These are phyloP conservation scores for Sthenelais limicola DNA, from an alignment of 2,888 invertebrate species.

Conservation along the genomic window DNA sequence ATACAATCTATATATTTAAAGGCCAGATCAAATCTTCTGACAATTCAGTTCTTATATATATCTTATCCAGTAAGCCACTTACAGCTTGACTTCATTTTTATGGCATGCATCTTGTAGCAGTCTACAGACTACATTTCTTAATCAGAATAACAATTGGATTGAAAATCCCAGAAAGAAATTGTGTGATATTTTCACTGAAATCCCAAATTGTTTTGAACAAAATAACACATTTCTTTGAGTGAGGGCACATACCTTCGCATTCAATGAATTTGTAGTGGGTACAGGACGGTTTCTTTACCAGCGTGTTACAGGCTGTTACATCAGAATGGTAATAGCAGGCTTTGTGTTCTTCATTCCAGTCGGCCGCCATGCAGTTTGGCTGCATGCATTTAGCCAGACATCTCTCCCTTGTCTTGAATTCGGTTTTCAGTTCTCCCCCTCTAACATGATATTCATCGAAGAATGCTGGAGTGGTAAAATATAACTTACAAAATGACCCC, in stretches of 20 bases:
- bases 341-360: background rate
- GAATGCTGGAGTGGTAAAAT: background rate
- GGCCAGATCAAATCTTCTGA: too few species aligned
- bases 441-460: background rate
- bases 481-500: background rate
- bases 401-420: slow-evolving; percentile 1
- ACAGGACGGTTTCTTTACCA: background rate
- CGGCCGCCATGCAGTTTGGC: slow-evolving; percentile 4
- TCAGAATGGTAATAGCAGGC: slow-evolving; percentile 12
- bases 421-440: background rate
- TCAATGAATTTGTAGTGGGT: slow-evolving; percentile 24
- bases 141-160: too few species aligned
- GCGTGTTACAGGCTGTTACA: background rate
- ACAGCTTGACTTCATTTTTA: too few species aligned
- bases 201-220: too few species aligned
- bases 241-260: background rate
- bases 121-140: too few species aligned
- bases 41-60: too few species aligned
- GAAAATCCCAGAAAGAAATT: too few species aligned
- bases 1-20: too few species aligned
- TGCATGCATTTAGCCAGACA: slow-evolving; percentile 27
- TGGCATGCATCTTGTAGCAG: too few species aligned
- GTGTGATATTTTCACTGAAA: too few species aligned
- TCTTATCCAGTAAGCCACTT: too few species aligned
- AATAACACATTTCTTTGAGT: too few species aligned